Evolutionary conservation across 1,140 invertebrate genomes (phyloP).

Genomic region (Hypsibius dujardini): DNA sequence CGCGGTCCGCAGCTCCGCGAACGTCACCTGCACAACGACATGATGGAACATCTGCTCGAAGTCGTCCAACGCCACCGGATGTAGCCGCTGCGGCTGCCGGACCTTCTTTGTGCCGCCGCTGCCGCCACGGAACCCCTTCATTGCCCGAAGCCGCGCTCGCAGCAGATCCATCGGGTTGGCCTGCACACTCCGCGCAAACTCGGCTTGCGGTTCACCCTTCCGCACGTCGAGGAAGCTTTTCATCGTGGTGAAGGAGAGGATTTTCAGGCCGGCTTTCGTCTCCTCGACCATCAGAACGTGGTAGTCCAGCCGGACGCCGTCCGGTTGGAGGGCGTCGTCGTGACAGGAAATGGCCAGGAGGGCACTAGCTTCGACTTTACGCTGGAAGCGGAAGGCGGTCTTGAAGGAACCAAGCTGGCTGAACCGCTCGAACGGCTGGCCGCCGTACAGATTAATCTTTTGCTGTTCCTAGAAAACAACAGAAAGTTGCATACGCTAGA

Average conservation of each 20-base stretch:
- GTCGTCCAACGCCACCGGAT: background rate
- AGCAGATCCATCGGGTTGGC: background rate
- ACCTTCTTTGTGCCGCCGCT: background rate
- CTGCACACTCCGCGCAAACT: no score
- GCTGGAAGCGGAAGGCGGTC: conserved; percentile 12
- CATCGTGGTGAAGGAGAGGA: no score
- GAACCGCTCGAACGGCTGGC: background rate
- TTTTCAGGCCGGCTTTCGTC: no score
- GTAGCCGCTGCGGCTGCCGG: background rate
- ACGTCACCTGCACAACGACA: background rate
- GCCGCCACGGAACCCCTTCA: background rate
- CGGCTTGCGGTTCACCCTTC: no score
- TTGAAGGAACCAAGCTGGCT: background rate
- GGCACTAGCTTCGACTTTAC: background rate
- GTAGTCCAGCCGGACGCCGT: background rate
- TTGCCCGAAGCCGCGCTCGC: background rate
- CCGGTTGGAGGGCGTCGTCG: background rate
- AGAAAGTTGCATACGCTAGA: no score
- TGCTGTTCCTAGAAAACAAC: no score
- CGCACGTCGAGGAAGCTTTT: no score
- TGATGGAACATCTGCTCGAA: background rate
- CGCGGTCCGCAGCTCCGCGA: background rate
- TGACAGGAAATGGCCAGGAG: background rate
- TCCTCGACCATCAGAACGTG: conserved; percentile 1
- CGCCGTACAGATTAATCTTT: no score